phyloP scores from a whole-genome alignment of 1,140 invertebrate species.

The Ridgeia piscesae region DNA sequence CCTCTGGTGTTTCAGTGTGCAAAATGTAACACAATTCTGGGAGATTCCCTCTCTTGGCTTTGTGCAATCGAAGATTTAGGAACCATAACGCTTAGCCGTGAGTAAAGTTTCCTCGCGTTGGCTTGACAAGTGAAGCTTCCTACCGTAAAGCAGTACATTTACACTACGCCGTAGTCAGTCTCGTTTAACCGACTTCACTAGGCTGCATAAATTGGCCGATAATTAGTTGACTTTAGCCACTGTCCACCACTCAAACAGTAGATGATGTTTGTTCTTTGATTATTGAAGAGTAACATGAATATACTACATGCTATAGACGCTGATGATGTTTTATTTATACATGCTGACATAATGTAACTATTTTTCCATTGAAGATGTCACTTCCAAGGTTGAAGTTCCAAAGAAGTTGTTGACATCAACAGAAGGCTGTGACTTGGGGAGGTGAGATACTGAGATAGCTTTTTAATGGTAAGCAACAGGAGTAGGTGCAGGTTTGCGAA shows the following conservation, averaged over 20 bases:
- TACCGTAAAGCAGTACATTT: slow-evolving; percentile 5
- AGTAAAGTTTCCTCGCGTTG: background rate
- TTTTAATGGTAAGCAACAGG: too few species aligned
- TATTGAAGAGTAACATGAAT: too few species aligned
- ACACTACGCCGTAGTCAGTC: too few species aligned
- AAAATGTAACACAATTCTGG: background rate
- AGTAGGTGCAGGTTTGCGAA: too few species aligned
- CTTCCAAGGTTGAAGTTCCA: background rate
- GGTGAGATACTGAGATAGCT: background rate
- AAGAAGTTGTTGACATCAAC: background rate
- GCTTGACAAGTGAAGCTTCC: background rate
- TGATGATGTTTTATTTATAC: too few species aligned
- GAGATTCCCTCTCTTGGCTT: background rate
- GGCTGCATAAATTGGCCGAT: too few species aligned
- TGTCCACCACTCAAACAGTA: too few species aligned
- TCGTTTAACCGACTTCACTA: too few species aligned
- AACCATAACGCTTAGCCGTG: background rate
- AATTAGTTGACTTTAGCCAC: too few species aligned
- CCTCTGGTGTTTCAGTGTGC: background rate
- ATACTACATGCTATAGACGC: too few species aligned
- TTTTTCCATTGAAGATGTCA: background rate
- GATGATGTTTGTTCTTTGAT: too few species aligned
- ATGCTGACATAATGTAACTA: background rate
- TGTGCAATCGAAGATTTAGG: slow-evolving; percentile 5
- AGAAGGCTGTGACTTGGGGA: background rate